phyloP scores from a whole-genome alignment of 2,113 vertebrate genomes.

The Cacatua alba region DNA sequence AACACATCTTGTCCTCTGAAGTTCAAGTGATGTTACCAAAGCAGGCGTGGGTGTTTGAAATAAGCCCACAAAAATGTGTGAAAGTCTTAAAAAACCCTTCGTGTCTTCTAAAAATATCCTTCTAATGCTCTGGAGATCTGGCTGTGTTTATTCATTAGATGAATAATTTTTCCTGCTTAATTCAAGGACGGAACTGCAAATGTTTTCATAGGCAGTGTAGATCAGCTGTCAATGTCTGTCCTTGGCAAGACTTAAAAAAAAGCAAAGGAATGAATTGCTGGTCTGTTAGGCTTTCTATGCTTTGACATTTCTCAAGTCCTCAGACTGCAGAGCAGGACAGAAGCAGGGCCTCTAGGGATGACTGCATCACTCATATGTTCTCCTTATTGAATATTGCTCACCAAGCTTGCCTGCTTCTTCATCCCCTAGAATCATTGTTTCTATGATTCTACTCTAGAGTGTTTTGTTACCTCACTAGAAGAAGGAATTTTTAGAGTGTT shows the following conservation, averaged over 20 bases:
- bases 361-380: background rate
- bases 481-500: background rate
- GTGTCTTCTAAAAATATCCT: background rate
- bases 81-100: background rate
- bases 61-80: background rate
- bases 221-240: background rate
- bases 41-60: accelerated
- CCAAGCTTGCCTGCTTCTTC: background rate
- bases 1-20: background rate
- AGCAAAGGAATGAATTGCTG: background rate
- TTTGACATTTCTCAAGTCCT: background rate
- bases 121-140: background rate
- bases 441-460: background rate
- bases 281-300: background rate
- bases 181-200: background rate
- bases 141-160: background rate
- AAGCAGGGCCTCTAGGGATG: background rate
- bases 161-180: background rate
- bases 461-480: background rate
- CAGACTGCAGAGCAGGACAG: background rate
- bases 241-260: background rate
- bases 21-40: background rate
- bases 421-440: background rate
- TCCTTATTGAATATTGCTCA: background rate
- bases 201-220: background rate